Conservation (phyloP, 2,888 invertebrate species). For the Mythimna pallens region DNA sequence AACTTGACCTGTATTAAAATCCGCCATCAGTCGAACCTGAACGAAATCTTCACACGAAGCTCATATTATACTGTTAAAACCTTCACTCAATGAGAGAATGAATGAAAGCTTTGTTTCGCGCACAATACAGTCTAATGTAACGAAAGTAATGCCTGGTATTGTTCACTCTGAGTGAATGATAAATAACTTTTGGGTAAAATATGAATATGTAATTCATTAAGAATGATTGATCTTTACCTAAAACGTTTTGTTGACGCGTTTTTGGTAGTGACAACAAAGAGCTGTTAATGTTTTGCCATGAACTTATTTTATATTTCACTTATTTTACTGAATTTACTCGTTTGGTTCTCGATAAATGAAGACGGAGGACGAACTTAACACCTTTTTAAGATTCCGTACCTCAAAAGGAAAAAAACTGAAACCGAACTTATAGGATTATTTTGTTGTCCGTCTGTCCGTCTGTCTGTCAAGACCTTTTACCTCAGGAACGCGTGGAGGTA, state of each 20-base stretch:
- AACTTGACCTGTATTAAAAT: neutral
- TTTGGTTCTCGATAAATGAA: neutral
- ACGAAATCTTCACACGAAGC: conserved; percentile 6
- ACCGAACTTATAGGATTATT: no score
- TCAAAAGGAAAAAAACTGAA: no score
- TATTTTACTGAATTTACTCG: neutral
- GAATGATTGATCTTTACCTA: conserved; percentile 27
- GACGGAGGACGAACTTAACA: no score
- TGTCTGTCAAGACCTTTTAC: no score
- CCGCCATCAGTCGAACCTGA: neutral
- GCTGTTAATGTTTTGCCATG: neutral
- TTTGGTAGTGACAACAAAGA: conserved; percentile 9
- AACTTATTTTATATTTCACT: neutral
- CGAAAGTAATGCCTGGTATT: conserved; percentile 47
- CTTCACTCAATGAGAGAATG: conserved; percentile 36
- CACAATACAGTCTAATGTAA: conserved; percentile 53
- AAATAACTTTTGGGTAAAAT: conserved; percentile 47
- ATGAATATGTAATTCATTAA: conserved; percentile 40
- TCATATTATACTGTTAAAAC: conserved; percentile 43
- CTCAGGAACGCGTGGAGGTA: no score
- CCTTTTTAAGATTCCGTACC: no score
- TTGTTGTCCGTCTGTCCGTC: no score
- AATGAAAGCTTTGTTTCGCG: conserved; percentile 56
- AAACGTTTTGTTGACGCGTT: conserved; percentile 13
- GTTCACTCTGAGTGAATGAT: conserved; percentile 34